Conservation (phyloP, 2,888 invertebrate species). For the Pseudococcus longispinus region DNA sequence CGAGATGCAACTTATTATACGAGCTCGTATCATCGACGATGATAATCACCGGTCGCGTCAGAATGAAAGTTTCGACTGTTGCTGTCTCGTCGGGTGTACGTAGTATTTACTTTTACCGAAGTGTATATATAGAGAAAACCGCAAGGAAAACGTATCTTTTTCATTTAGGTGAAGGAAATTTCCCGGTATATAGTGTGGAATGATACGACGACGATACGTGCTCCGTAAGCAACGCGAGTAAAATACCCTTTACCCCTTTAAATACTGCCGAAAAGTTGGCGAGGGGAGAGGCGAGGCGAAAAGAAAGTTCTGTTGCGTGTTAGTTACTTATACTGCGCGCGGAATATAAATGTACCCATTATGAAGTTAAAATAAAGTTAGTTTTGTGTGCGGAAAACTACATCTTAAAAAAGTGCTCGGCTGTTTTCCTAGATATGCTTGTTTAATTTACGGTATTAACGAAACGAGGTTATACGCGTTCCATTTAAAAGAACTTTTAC, state of each 20-base stretch:
- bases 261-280: background rate
- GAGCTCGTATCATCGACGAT: background rate
- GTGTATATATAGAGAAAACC: background rate
- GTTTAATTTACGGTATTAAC: slow-evolving; percentile 26
- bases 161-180: slow-evolving; percentile 33
- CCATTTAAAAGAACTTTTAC: slow-evolving; percentile 17
- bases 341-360: slow-evolving; percentile 55
- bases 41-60: slow-evolving; percentile 11
- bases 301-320: slow-evolving; percentile 55
- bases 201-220: slow-evolving; percentile 29
- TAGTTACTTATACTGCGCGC: slow-evolving; percentile 52
- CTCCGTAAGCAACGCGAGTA: background rate
- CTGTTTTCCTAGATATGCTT: slow-evolving; percentile 19
- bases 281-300: background rate
- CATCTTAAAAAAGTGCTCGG: slow-evolving; percentile 13
- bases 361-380: slow-evolving; percentile 51
- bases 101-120: slow-evolving; percentile 15
- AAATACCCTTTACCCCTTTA: slow-evolving; percentile 36
- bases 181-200: slow-evolving; percentile 1
- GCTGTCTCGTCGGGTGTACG: background rate
- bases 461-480: slow-evolving; percentile 7
- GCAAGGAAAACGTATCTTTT: slow-evolving; percentile 24
- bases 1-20: background rate
- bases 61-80: slow-evolving; percentile 8
- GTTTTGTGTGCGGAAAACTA: slow-evolving; percentile 20